Base-by-base conservation (phyloP, 2,113 vertebrate species). In the Cyprinodon brontotheroides region DNA sequence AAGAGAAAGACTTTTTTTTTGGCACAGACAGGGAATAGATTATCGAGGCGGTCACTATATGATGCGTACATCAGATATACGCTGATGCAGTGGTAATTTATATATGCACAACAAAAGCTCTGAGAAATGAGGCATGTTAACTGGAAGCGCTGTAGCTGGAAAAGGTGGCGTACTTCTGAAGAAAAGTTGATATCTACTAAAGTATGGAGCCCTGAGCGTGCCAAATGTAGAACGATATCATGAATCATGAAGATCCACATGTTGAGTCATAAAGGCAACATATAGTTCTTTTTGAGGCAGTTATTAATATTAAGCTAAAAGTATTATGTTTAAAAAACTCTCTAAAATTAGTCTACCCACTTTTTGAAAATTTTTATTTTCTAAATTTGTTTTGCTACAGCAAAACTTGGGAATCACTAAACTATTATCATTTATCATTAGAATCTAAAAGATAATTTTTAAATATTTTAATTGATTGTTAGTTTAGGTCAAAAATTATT, bases 21-120 rank as follows among this genome's bases (percentile, higher is more conserved):
- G 79, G 81, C 84, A 86, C 82, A 84, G 79, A 83, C 77, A 65
- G 74, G 79, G 61, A 82, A 77, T 76, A 82, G 63, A 80, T 74
- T 37, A 72, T 85, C 11, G 38, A 75, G 43, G 68, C 45, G 14
- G 36, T 38, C 41, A 15, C 60, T 59, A 22, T 48, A 78, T 22
- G 36, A 41, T 29, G n/a, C 4, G 11, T 57, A 20, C 17, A 48
- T 40, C 47, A 47, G 4, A 60, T 7, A 50, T 17, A n/a, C 68
- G 36, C 37, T 40, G 6, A 43, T 15, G 3, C 4, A n/a, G 4
- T 0, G 2, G 60, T 7, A 38, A 39, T 17, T 38, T 38, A 22
- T 17, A 10, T 60, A 10, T 60, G 9, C 11, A 11, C 11, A 57
- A 57, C 50, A 57, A 57, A 57, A 53, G 17, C 48, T 50, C 48